These are phyloP conservation scores for Artibeus lituratus DNA, from an alignment of 2,797 vertebrate species.

Conservation along the genomic window DNA sequence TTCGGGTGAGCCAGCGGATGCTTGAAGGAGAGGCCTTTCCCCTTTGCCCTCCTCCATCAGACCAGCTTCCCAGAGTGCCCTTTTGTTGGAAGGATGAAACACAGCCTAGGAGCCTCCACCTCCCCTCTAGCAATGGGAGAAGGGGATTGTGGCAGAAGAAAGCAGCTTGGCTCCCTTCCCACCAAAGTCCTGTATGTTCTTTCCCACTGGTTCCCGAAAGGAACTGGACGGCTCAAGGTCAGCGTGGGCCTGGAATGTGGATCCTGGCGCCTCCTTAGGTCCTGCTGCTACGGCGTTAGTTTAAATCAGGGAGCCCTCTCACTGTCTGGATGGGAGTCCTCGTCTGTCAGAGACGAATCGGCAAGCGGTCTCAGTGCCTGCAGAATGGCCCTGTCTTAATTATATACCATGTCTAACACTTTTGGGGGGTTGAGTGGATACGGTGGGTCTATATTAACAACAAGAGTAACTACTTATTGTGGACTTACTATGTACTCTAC, in stretches of 20 bases:
- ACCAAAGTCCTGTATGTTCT: background rate
- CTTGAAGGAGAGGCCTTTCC: background rate
- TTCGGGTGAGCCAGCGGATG: background rate
- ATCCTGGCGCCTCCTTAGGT: background rate
- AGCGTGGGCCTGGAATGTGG: background rate
- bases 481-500: background rate
- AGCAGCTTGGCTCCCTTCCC: background rate
- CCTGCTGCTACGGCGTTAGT: background rate
- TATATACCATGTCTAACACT: background rate
- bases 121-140: background rate
- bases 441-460: background rate
- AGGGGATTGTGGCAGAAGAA: background rate
- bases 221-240: background rate
- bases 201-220: background rate
- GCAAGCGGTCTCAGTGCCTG: background rate
- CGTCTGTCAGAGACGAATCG: background rate
- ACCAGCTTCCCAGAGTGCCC: background rate
- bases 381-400: background rate
- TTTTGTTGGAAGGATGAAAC: background rate
- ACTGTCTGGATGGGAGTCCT: background rate
- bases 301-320: background rate
- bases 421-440: background rate
- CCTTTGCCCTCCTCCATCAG: background rate
- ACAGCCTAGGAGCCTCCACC: background rate
- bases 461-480: background rate